Conservation (phyloP, 2,888 invertebrate species). For the Polydrusus cervinus region DNA sequence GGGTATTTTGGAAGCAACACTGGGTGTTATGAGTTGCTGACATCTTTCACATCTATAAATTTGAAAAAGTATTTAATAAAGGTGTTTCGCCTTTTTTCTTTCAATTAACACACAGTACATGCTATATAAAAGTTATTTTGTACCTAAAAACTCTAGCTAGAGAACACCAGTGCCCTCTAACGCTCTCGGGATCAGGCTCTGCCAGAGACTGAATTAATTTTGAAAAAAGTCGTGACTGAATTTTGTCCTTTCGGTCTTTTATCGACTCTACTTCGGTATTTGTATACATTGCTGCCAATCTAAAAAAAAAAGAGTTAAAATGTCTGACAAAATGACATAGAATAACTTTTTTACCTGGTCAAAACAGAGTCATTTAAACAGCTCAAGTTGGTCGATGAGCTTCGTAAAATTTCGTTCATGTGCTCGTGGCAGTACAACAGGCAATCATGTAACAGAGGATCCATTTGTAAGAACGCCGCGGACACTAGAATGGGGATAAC, state of each 20-base stretch:
- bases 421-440: slow-evolving; percentile 89
- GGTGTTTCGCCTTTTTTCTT: too few species aligned
- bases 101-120: neutral
- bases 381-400: slow-evolving; percentile 89
- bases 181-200: slow-evolving; percentile 83
- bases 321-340: too few species aligned
- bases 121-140: neutral
- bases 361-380: slow-evolving; percentile 88
- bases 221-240: slow-evolving; percentile 88
- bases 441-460: slow-evolving; percentile 89
- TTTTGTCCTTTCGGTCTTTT: slow-evolving; percentile 90
- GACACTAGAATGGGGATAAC: slow-evolving; percentile 95
- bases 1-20: slow-evolving; percentile 81
- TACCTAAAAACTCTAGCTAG: slow-evolving; percentile 81
- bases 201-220: slow-evolving; percentile 86
- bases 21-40: slow-evolving; percentile 81
- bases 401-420: slow-evolving; percentile 89
- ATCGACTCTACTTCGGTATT: slow-evolving; percentile 90
- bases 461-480: slow-evolving; percentile 96
- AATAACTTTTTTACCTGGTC: slow-evolving; percentile 71
- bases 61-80: neutral
- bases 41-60: slow-evolving; percentile 79
- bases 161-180: slow-evolving; percentile 87
- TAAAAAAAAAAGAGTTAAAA: slow-evolving; percentile 62
- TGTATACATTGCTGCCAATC: slow-evolving; percentile 90